Evolutionary conservation across 2,888 invertebrate species (phyloP).

Genomic region (Fabriciana adippe): DNA sequence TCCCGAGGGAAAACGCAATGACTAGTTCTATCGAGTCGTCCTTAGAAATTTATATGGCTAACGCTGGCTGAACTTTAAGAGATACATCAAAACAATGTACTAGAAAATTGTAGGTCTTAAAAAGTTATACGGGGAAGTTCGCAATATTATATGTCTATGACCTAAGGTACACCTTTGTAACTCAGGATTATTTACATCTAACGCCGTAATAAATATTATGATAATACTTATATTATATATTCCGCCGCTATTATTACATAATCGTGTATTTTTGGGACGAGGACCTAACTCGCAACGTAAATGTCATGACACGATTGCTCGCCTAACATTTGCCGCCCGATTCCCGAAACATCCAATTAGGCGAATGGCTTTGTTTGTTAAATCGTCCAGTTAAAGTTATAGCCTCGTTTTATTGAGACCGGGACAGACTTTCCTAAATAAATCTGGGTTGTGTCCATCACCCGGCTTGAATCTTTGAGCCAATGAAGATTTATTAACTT

Average conservation of each 20-base stretch:
- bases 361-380: conserved; percentile 46
- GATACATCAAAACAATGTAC: no score
- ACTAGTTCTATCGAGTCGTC: no score
- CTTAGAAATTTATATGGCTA: no score
- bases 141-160: no score
- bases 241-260: conserved; percentile 5
- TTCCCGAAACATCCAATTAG: conserved; percentile 62
- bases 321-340: conserved; percentile 67
- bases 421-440: conserved; percentile 7
- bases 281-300: conserved; percentile 46
- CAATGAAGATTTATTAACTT: not conserved
- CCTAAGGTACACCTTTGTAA: no score
- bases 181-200: no score
- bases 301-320: conserved; percentile 68
- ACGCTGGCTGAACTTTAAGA: no score
- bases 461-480: not conserved
- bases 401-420: conserved; percentile 26
- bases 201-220: no score
- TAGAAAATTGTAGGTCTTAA: no score
- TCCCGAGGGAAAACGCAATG: no score
- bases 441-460: not conserved
- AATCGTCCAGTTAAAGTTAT: conserved; percentile 35
- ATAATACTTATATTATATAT: no score
- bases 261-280: conserved; percentile 13
- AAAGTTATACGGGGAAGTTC: no score